Conservation (phyloP, 2,888 invertebrate species). For the Tachystola acroxantha region DNA sequence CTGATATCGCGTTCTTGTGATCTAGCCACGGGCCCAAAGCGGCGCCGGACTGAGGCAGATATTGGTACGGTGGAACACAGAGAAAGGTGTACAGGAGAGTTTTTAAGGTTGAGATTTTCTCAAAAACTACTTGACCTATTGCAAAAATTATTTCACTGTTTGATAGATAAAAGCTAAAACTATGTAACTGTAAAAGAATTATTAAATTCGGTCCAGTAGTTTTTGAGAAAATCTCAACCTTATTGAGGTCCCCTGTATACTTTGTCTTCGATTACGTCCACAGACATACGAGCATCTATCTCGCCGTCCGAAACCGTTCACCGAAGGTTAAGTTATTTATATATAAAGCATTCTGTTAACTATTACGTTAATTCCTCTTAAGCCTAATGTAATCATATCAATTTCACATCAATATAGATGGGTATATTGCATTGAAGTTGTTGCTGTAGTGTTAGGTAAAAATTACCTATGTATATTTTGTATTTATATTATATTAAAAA, state of each 20-base stretch:
- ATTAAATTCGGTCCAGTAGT: no score
- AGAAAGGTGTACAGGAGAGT: no score
- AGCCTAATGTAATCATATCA: slow-evolving; percentile 58
- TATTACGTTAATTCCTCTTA: slow-evolving; percentile 62
- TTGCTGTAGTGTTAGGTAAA: slow-evolving; percentile 61
- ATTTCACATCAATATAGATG: slow-evolving; percentile 71
- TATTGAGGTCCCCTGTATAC: no score
- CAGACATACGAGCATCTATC: background rate
- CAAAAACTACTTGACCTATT: no score
- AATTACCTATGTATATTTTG: slow-evolving; percentile 73
- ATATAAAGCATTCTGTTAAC: slow-evolving; percentile 59
- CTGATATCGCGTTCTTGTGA: slow-evolving; percentile 71
- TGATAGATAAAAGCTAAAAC: no score
- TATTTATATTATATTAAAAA: slow-evolving; percentile 74
- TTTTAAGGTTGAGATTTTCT: no score
- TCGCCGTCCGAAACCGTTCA: slow-evolving; percentile 1
- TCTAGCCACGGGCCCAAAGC: no score
- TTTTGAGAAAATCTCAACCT: no score
- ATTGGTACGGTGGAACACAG: no score
- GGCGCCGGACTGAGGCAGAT: slow-evolving; percentile 31
- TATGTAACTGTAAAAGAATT: no score
- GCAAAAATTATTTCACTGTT: no score
- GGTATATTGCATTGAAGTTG: slow-evolving; percentile 74
- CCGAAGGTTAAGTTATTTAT: slow-evolving; percentile 37
- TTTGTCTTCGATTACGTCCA: no score